These are phyloP conservation scores for Polypedilum vanderplanki DNA, from an alignment of 1,140 invertebrate species.

Conservation along the genomic window DNA sequence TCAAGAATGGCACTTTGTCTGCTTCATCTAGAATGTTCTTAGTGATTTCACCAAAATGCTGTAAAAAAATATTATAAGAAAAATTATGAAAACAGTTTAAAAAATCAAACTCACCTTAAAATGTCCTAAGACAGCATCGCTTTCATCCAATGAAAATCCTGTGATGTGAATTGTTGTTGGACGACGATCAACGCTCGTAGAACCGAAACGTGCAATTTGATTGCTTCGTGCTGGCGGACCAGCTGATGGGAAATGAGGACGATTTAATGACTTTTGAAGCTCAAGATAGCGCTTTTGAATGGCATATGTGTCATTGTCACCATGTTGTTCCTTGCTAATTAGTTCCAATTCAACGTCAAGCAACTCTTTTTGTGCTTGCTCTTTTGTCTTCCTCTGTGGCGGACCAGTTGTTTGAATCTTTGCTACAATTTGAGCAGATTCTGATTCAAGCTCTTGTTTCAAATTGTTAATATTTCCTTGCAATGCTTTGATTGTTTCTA, in stretches of 20 bases:
- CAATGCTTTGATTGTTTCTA: constrained; percentile 41
- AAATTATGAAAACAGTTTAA: not conserved
- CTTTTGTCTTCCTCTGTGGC: constrained; percentile 42
- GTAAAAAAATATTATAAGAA: constrained; percentile 5
- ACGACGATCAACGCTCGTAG: constrained; percentile 37
- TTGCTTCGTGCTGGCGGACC: constrained; percentile 26
- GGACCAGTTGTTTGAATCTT: constrained; percentile 38
- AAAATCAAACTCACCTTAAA: constrained; percentile 34
- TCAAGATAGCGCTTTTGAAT: constrained; percentile 42
- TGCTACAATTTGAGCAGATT: constrained; percentile 41
- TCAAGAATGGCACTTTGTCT: constrained; percentile 40
- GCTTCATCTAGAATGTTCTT: constrained; percentile 41
- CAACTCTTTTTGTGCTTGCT: constrained; percentile 43
- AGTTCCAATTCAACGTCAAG: constrained; percentile 43
- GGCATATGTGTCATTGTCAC: constrained; percentile 40
- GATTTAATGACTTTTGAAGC: constrained; percentile 40
- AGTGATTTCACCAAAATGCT: constrained; percentile 44
- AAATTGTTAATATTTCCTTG: constrained; percentile 42
- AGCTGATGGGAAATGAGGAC: constrained; percentile 30
- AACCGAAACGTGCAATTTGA: constrained; percentile 31
- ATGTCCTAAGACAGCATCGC: constrained; percentile 42
- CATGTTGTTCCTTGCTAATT: constrained; percentile 43
- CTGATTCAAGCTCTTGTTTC: constrained; percentile 41
- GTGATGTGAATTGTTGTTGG: constrained; percentile 41
- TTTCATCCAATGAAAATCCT: constrained; percentile 41